Percentiles rank a stretch among this genome's conserved stretches.
Evolutionary conservation across 2,797 vertebrate genomes (phyloP).

Genomic region (Sardinella longiceps): DNA sequence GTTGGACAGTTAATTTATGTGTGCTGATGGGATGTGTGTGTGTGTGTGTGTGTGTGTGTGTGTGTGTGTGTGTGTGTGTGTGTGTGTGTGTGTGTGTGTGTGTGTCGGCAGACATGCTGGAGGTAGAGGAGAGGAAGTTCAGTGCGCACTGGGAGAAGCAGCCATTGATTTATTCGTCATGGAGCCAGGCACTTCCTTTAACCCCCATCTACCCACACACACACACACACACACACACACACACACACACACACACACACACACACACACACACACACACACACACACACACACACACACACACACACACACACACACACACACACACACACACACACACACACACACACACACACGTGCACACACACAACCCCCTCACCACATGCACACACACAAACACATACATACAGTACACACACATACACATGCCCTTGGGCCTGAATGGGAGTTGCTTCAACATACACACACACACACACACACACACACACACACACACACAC

Average conservation of each 20-base stretch:
- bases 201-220: background rate
- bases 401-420: background rate
- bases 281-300: background rate
- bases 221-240: background rate
- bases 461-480: conserved; percentile 6
- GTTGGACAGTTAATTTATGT: conserved; percentile 7
- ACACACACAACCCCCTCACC: too few relatives aligned
- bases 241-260: background rate
- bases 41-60: too few relatives aligned
- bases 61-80: too few relatives aligned
- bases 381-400: background rate
- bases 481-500: background rate
- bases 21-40: conserved; percentile 10
- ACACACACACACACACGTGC: background rate
- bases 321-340: background rate
- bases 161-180: conserved; percentile 63
- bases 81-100: too few relatives aligned
- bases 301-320: background rate
- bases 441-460: background rate
- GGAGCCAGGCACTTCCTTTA: conserved; percentile 45
- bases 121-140: conserved; percentile 31
- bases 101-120: background rate
- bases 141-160: conserved; percentile 40
- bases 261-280: background rate
- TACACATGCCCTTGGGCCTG: background rate